Base-by-base conservation (phyloP, 2,888 invertebrate genomes). In the Parthenolecanium corni region DNA sequence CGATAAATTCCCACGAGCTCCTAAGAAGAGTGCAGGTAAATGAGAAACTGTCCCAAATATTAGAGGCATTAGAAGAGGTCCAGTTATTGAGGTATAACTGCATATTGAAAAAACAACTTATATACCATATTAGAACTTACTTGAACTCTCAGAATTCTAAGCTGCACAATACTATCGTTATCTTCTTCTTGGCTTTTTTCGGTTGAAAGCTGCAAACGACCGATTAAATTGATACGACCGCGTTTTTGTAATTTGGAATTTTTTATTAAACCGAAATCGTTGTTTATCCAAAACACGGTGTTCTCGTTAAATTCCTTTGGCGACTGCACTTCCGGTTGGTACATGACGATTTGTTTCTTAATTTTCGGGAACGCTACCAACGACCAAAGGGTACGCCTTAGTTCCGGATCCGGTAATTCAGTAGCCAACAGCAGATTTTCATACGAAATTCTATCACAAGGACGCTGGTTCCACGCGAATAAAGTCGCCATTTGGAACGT, bases 401-500 rank as follows among this genome's bases (percentile, higher is more conserved):
- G 77, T 75, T 98, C 98, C 9, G 91, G 86, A 76, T 98, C 89
- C 20, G 97, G 96, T 67, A 98, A 78, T 76, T 97, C 96, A 1
- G 98, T 97, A 3, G 97, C 96, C 68, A 98, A 78, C 70, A 92
- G 82, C 65, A 99, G 79, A 77, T 95, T 95, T 76, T 98, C 98
- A 72, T 95, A 94, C n/a, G 90, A 86, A 66, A 98, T 86, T 75
- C 84, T 88, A 71, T 96, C 95, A 69, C 83, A 77, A 1, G 92
- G 92, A 67, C 96, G 80, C 73, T 96, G 94, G 78, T 98, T 98
- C 96, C 96, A 99, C 16, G 95, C 93, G 77, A 96, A 97, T 47
- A 98, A 77, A 16, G 98, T 96, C 42, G 96, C 95, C 96, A 98
- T 96, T 83, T 99, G 98, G 76, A 97, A 97, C 24, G 98, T 97